Evolutionary conservation across 2,888 invertebrate species (phyloP), one percentile per base, ranked within the genome.

Genomic region (Polymixis flavicincta): DNA sequence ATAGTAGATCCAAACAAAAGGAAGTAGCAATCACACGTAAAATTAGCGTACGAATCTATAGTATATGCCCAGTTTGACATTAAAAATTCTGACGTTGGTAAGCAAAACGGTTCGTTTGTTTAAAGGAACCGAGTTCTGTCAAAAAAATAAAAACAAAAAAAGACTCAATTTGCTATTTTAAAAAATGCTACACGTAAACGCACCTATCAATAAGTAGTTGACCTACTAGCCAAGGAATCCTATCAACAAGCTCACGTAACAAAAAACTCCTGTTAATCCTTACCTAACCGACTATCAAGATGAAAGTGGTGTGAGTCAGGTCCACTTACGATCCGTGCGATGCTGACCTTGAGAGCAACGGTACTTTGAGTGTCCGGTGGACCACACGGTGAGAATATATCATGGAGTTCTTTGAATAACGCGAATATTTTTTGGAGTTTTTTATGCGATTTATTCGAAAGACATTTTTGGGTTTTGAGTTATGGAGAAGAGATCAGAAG

Each of bases 291-390:
- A 25, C 64, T 71, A 82, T 73, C 78, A 78, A 84, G 85, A 83
- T 83, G 85, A 92, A 92, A 92, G 92, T 91, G 85, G 71, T 57
- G 74, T 92, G 93, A 92, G 85, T 92, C 93, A 92, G 85, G 85
- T 70, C 73, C 76, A 83, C 82, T 86, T 78, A 87, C 73, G 78
- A 28, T 55, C 68, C 42, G 54, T 25, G 37, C 67, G 42, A 65
- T 74, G 74, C 84, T 83, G 92, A 92, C 92, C 92, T 92, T 92
- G 92, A 87, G 81, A 83, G 59, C 74, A 91, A 89, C 84, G 84
- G 84, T 64, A 80, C 86, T 76, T 74, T 9, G 19, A 48, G 55
- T 52, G 42, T 28, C 37, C 22, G 61, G 48, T 60, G 76, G 7
- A 52, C 22, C 83, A 90, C 90, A 92, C 90, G 60, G 64, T 11